Base-by-base conservation (phyloP, 2,797 vertebrate species). In the Margarornis squamiger region DNA sequence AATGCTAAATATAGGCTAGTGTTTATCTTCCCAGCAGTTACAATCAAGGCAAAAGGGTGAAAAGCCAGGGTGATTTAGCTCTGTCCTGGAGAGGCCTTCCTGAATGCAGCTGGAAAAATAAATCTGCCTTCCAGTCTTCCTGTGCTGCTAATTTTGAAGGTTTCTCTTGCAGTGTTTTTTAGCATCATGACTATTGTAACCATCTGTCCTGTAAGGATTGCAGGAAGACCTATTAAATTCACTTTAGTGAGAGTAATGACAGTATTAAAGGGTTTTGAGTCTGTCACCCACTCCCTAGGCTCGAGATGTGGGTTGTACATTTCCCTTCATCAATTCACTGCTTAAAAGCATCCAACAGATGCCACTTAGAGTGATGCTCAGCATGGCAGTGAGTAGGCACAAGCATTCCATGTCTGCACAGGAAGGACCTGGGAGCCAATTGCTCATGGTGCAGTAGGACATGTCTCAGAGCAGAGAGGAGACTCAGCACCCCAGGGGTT, bases 141-240 rank as follows among this genome's bases (percentile, higher is more conserved):
- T 58, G 67, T 43, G 32, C 86, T 88, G 80, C 76, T 88, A 19
- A 75, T 66, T 77, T 36, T 24, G 51, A 73, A 86, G 58, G 12
- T 67, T 86, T 72, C 39, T 81, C 18, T 52, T 70, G 77, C 39
- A 21, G 21, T 16, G 14, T 8, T 32, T 83, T 48, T 90, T 84
- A 78, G 34, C 2, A 1, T 27, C 22, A 2, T 4, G 43, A 32
- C 3, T 54, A 10, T 72, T 10, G 0, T 2, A 22, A 29, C 10
- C 49, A 14, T 61, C 67, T 57, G 26, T 65, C 43, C 88, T 36
- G 30, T 58, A 57, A 59, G 34, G 70, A 55, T 18, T 67, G 32
- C 68, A 74, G 86, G n/a, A 62, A 73, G 20, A 12, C 18, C 38
- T 38, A 18, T 34, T 67, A 46, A 29, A 58, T 61, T 75, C n/a